A percentile compares a stretch with the other conserved stretches of the same genome.
Evolutionary conservation across 35 echinoderm and acorn worm species (phyloP).

Genomic region (Ophiothrix spiculata): DNA sequence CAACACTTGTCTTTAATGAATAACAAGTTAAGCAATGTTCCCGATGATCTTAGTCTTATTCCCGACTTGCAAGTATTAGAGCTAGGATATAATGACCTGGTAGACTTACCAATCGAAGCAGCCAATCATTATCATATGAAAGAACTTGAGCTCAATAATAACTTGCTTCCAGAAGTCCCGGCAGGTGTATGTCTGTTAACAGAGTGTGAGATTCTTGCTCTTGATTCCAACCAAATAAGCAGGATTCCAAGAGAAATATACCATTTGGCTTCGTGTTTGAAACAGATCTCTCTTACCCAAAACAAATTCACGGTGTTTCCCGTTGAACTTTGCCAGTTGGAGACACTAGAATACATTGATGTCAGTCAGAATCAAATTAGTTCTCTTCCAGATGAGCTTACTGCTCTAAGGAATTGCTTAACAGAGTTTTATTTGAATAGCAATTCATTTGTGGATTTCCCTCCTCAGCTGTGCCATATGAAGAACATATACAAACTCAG

Average conservation of each 20-base stretch:
- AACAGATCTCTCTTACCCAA: conserved; percentile 52
- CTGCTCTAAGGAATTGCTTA: conserved; percentile 39
- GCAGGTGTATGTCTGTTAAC: conserved; percentile 56
- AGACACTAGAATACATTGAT: conserved; percentile 53
- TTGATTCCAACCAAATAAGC: conserved; percentile 57
- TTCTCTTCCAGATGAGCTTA: conserved; percentile 50
- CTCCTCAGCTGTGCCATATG: conserved; percentile 48
- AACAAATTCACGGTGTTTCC: conserved; percentile 68
- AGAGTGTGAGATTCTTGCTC: conserved; percentile 43
- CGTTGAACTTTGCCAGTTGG: conserved; percentile 51
- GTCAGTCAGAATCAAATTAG: conserved; percentile 61
- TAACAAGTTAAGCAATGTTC: conserved; percentile 53
- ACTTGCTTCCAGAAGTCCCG: conserved; percentile 50
- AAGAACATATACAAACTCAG: conserved; percentile 41
- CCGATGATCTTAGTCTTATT: conserved; percentile 76
- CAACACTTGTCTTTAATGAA: conserved; percentile 62
- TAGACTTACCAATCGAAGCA: conserved; percentile 66
- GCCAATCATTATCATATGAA: conserved; percentile 53
- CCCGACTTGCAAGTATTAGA: conserved; percentile 58
- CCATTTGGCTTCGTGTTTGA: conserved; percentile 46
- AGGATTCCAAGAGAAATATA: conserved; percentile 64
- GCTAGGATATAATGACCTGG: conserved; percentile 54
- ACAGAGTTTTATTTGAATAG: conserved; percentile 42
- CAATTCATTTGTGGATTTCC: conserved; percentile 64
- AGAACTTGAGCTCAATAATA: conserved; percentile 53